A percentile compares a stretch with the other conserved stretches of the same genome.
phyloP scores from a whole-genome alignment of 2,113 vertebrate species.

The Raphicerus campestris region DNA sequence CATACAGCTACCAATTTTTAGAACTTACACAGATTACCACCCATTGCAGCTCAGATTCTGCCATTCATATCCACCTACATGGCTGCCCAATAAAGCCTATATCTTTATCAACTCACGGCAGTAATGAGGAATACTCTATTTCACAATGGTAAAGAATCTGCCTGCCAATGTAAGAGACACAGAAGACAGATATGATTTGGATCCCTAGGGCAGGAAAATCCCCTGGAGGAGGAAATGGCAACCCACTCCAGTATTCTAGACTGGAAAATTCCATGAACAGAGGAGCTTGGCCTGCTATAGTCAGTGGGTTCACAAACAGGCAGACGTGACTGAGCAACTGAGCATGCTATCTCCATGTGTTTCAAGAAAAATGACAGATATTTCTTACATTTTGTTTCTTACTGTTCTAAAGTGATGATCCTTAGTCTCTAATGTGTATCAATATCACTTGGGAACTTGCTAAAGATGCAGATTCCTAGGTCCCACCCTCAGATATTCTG shows the following conservation, averaged over 20 bases:
- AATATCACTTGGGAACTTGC: neutral
- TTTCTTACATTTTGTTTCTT: neutral
- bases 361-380: neutral
- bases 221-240: neutral
- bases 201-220: neutral
- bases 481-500: neutral
- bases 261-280: neutral
- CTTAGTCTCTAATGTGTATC: neutral
- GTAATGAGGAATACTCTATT: neutral
- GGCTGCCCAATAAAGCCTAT: neutral
- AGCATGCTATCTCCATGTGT: neutral
- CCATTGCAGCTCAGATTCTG: neutral
- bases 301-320: neutral
- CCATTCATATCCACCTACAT: neutral
- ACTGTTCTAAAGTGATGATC: neutral
- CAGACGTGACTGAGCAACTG: neutral
- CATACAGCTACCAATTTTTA: neutral
- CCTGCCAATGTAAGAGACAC: neutral
- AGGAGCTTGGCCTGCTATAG: neutral
- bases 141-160: neutral
- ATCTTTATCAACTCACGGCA: neutral
- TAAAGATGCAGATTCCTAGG: neutral
- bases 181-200: neutral
- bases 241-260: neutral
- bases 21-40: neutral